A percentile compares a stretch with the other conserved stretches of the same genome.
phyloP scores from a whole-genome alignment of 1,140 invertebrate species.

The Venustaconcha ellipsiformis region DNA sequence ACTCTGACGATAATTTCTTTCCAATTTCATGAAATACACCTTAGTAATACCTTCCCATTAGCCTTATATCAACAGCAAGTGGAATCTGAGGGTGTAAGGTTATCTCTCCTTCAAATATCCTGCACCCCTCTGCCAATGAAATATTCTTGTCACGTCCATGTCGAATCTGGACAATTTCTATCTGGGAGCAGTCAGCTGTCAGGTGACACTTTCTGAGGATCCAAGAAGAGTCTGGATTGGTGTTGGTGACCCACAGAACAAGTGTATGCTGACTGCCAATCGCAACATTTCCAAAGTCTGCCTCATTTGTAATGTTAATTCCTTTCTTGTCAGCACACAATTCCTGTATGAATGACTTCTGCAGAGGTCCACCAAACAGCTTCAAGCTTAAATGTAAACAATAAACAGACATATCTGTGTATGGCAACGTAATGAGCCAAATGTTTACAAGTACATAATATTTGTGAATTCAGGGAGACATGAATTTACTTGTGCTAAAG shows the following conservation, averaged over 20 bases:
- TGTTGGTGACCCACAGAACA: constrained; percentile 9
- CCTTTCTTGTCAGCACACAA: constrained; percentile 23
- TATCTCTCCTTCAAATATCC: no score
- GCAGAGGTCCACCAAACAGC: constrained; percentile 14
- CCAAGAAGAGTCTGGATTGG: background rate
- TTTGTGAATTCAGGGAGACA: no score
- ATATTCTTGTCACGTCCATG: no score
- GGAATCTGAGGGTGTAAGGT: no score
- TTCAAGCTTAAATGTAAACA: constrained; percentile 12
- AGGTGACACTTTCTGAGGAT: constrained; percentile 20
- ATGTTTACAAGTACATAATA: no score
- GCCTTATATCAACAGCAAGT: no score
- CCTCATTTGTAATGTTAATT: constrained; percentile 15
- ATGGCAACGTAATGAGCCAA: background rate
- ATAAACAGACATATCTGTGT: background rate
- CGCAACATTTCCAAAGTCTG: constrained; percentile 22
- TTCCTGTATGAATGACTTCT: constrained; percentile 22
- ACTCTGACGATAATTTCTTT: no score
- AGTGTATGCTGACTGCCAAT: constrained; percentile 9
- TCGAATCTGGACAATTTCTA: background rate
- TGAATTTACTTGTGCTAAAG: no score
- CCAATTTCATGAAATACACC: no score
- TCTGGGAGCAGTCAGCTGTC: constrained; percentile 24
- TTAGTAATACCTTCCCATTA: no score
- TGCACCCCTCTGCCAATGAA: no score